Conservation (phyloP, 2,888 invertebrate genomes). For the Hirtodrosophila cameraria region DNA sequence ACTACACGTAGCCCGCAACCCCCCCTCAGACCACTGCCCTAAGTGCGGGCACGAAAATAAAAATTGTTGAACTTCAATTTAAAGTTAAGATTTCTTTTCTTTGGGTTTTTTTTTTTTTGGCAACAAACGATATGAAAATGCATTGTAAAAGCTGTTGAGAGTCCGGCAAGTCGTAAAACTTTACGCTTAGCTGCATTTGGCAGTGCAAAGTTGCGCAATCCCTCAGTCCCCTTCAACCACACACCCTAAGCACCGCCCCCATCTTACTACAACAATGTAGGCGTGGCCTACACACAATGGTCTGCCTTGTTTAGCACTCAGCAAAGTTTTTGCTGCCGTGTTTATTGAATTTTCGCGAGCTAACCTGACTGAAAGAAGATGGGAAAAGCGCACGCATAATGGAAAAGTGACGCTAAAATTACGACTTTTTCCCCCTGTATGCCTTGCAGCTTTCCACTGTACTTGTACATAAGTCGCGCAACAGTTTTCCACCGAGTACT, state of each 20-base stretch:
- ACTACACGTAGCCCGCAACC: background rate
- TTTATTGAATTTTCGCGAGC: constrained; percentile 49
- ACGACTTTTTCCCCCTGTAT: constrained; percentile 8
- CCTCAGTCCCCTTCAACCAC: background rate
- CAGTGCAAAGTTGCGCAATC: constrained; percentile 12
- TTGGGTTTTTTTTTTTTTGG: constrained; percentile 9
- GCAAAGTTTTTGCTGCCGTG: constrained; percentile 42
- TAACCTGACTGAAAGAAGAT: constrained; percentile 24
- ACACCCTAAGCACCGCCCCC: background rate
- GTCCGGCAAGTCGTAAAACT: constrained; percentile 31
- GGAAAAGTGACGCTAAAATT: constrained; percentile 41
- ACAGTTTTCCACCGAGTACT: constrained; percentile 30
- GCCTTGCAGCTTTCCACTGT: constrained; percentile 30
- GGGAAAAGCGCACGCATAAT: constrained; percentile 28
- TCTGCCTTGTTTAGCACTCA: constrained; percentile 44
- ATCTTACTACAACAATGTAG: constrained; percentile 8
- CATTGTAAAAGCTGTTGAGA: constrained; percentile 31
- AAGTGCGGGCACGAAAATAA: constrained; percentile 39
- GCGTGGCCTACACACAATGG: constrained; percentile 38
- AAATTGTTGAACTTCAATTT: constrained; percentile 59
- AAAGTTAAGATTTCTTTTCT: constrained; percentile 21
- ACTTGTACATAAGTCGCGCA: constrained; percentile 25
- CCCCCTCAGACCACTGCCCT: background rate
- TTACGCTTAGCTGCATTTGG: constrained; percentile 41
- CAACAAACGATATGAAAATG: constrained; percentile 17